phyloP scores from a whole-genome alignment of 2,113 vertebrate species.

The Meriones unguiculatus region DNA sequence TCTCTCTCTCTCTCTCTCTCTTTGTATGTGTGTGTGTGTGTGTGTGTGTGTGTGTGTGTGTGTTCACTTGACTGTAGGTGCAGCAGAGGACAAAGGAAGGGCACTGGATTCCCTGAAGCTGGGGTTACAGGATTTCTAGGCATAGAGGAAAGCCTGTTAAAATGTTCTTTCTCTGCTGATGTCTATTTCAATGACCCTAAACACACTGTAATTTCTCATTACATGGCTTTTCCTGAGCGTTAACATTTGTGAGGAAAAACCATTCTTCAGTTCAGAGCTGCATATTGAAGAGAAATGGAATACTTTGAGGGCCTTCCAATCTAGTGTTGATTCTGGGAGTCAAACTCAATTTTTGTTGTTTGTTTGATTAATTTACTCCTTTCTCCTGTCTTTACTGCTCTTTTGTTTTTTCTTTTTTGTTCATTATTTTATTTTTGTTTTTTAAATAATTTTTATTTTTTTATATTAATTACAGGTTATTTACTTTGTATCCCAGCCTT shows the following conservation, averaged over 20 bases:
- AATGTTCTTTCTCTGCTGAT: neutral
- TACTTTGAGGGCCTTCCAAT: neutral
- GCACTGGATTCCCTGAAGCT: too few species aligned
- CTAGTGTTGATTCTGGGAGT: neutral
- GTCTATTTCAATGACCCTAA: neutral
- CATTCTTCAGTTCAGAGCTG: neutral
- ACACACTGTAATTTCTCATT: neutral
- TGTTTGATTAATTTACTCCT: too few species aligned
- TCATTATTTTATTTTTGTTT: too few species aligned
- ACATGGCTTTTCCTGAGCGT: neutral
- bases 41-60: neutral
- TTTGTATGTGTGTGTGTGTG: neutral
- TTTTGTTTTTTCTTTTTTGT: too few species aligned
- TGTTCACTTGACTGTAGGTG: fast-evolving
- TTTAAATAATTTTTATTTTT: too few species aligned
- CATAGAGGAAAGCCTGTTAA: neutral
- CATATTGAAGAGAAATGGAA: neutral
- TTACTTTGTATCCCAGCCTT: too few species aligned
- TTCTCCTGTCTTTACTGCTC: too few species aligned
- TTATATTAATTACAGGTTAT: too few species aligned
- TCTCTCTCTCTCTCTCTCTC: too few species aligned
- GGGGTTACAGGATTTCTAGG: neutral
- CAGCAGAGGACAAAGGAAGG: neutral
- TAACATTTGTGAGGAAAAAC: neutral
- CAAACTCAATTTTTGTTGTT: neutral